A percentile compares a stretch with the other conserved stretches of the same genome.
phyloP scores from a whole-genome alignment of 2,113 vertebrate genomes.

The Epinephelus fuscoguttatus region DNA sequence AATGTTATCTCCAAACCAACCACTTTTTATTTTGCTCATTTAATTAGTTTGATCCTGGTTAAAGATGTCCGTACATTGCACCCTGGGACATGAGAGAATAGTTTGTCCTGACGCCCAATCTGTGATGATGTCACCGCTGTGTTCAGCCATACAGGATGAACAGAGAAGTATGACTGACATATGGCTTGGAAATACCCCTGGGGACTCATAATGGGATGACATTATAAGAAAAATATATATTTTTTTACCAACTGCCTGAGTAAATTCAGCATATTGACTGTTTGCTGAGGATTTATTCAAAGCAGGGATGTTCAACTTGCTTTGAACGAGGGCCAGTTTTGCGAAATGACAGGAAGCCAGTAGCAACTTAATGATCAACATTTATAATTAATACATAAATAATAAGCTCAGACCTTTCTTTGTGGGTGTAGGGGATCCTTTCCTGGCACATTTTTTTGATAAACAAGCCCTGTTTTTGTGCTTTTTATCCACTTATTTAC shows the following conservation, averaged over 20 bases:
- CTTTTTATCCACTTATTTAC: too few relatives aligned
- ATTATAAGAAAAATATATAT: not conserved
- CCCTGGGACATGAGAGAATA: slow-evolving; percentile 24
- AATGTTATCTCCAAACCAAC: not conserved
- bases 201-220: not conserved
- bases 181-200: not conserved
- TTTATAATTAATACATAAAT: too few relatives aligned
- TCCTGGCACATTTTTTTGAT: too few relatives aligned
- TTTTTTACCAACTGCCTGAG: not conserved
- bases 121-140: slow-evolving; percentile 57
- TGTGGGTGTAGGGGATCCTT: too few relatives aligned
- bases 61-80: not conserved
- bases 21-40: slow-evolving; percentile 4
- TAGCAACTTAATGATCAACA: too few relatives aligned
- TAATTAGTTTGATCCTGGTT: not conserved
- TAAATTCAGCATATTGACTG: not conserved
- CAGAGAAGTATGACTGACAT: slow-evolving; percentile 22
- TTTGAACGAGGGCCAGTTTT: too few relatives aligned
- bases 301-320: not conserved
- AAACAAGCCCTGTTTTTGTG: too few relatives aligned
- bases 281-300: not conserved
- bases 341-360: too few relatives aligned
- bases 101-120: slow-evolving; percentile 34
- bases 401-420: too few relatives aligned
- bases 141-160: slow-evolving; percentile 39